Evolutionary conservation across 2,888 invertebrate species (phyloP), one percentile per base, ranked within the genome.

Genomic region (Eupsilia transversa): DNA sequence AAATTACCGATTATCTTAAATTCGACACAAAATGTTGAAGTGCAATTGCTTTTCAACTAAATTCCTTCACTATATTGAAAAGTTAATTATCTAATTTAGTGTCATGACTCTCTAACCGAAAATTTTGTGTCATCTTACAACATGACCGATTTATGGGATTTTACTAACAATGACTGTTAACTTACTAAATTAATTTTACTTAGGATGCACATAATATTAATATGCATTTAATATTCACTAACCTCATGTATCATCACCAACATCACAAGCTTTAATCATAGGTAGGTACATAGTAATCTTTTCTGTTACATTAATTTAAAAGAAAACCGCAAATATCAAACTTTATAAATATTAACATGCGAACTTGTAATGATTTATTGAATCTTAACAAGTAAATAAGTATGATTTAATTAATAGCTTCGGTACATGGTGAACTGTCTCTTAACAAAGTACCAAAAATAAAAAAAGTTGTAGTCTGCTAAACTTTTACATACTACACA

Each of bases 221-320:
- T n/a, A n/a, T n/a, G n/a, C n/a, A n/a, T n/a, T n/a, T n/a, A n/a
- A n/a, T n/a, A 54, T 30, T 54, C 27, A 52, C 33, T 59, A 52
- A 57, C 23, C n/a, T 38, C 17, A 20, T 61, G 38, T 73, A 65
- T 66, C 23, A 35, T 67, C 2, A 61, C 52, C 33, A 46, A 2
- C 46, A 82, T 70, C 14, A 30, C 35, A 54, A 35, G 65, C 61
- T 72, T 66, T 56, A 46, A 43, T 33, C 14, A 46, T 35, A 38
- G n/a, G 64, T 35, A 38, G n/a, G 64, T 27, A 66, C 69, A 77
- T 74, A 72, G n/a, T 80, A 84, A 84, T 74, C 77, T 81, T 80
- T 84, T 77, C 77, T 84, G 69, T 63, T 33, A 33, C 20, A 61
- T 72, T 33, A 23, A 14, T n/a, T 57, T 12, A 38, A 59, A 27